phyloP scores from a whole-genome alignment of 2,888 invertebrate species.

The Zele albiditarsus region DNA sequence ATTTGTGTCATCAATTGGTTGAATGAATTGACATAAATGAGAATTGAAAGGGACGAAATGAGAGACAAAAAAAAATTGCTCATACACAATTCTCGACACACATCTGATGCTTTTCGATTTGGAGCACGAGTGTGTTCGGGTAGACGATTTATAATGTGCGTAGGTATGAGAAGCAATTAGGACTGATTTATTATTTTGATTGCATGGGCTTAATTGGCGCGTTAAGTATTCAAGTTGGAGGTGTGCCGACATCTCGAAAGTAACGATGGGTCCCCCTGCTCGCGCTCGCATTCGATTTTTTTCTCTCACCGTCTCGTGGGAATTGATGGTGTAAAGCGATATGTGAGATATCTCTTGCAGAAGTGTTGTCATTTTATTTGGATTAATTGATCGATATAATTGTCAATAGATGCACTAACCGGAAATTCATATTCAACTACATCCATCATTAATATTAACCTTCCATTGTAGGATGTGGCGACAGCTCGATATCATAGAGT shows the following conservation, averaged over 20 bases:
- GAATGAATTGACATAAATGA: not conserved
- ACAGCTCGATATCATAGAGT: not conserved
- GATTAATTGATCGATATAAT: not conserved
- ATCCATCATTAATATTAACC: conserved; percentile 18
- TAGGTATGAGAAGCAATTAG: conserved; percentile 49
- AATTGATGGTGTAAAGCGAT: too few species aligned
- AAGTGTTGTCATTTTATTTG: not conserved
- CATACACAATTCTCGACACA: too few species aligned
- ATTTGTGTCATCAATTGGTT: conserved; percentile 38
- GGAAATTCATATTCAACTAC: too few species aligned
- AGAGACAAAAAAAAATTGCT: conserved; percentile 16
- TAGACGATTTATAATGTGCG: conserved; percentile 39
- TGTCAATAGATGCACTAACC: not conserved
- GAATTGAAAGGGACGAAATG: not conserved
- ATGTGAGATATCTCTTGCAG: not conserved
- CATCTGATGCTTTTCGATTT: not conserved
- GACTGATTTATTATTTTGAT: conserved; percentile 53
- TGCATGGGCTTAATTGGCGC: conserved; percentile 38
- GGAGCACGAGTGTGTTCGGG: conserved; percentile 7
- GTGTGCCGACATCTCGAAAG: not conserved
- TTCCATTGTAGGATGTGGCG: not conserved
- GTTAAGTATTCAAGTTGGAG: conserved; percentile 47
- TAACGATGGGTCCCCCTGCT: not conserved
- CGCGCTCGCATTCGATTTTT: not conserved
- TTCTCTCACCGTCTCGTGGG: not conserved